Base-by-base conservation (phyloP, 37 sponge, comb jelly and placozoan genomes). In the Ephydatia muelleri region DNA sequence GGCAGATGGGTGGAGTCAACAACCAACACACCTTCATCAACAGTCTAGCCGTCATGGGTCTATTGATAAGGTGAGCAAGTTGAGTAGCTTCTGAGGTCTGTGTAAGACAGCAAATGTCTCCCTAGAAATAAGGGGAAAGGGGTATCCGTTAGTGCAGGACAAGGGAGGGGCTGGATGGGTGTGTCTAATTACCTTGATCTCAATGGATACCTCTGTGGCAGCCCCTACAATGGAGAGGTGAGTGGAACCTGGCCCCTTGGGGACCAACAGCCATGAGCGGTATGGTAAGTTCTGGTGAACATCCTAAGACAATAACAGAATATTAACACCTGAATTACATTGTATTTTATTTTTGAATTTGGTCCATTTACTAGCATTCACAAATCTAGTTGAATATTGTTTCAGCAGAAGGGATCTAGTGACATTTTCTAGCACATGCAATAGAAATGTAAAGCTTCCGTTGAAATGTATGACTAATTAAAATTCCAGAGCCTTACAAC, bases 261-360 rank as follows among this genome's bases (percentile, higher is more conserved):
- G 91, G 8, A 83, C 39, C 36, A 93, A 35, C 65, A 85, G 84
- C 96, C 96, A 96, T n/a, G 80, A 68, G 64, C 83, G 91, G 73
- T 92, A 96, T 0, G 96, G 96, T 86, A 92, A 83, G 84, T 96
- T 96, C 49, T 27, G 36, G 75, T 96, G 90, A 21, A 35, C 34
- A 73, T 96, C 93, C 91, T 86, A 22, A 6, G 6, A 43, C 26
- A 47, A 21, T 11, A 49, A n/a, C 12, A 5, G 57, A 3, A 5
- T 32, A 49, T 25, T 25, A 11, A n/a, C n/a, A n/a, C n/a, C n/a
- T n/a, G n/a, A n/a, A n/a, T n/a, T n/a, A n/a, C n/a, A n/a, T n/a
- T n/a, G n/a, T n/a, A n/a, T n/a, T n/a, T n/a, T n/a, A n/a, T n/a
- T n/a, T n/a, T n/a, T n/a, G n/a, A n/a, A n/a, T n/a, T n/a, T n/a